Evolutionary conservation across 2,888 invertebrate genomes (phyloP).

Genomic region (Orthosia gothica): DNA sequence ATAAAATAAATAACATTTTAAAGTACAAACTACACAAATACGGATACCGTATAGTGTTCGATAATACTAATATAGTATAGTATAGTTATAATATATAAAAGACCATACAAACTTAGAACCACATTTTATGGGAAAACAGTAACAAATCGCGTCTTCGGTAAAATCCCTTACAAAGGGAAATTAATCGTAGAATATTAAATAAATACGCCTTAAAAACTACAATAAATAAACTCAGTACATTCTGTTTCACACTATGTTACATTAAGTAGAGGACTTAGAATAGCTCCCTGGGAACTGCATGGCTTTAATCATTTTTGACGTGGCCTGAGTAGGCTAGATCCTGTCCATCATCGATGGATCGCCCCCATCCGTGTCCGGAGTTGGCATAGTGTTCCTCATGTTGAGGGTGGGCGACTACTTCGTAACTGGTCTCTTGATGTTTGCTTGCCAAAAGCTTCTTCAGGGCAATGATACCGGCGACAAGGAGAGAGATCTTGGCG

Average conservation of each 20-base stretch:
- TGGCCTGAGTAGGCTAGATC: conserved; percentile 92
- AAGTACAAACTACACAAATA: conserved; percentile 87
- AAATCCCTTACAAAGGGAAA: conserved; percentile 84
- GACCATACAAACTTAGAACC: conserved; percentile 89
- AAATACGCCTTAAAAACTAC: conserved; percentile 83
- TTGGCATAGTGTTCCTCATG: conserved; percentile 91
- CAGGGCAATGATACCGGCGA: conserved; percentile 94
- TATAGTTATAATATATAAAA: no score
- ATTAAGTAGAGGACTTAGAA: conserved; percentile 71
- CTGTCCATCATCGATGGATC: conserved; percentile 89
- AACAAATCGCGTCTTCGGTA: conserved; percentile 77
- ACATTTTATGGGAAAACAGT: conserved; percentile 85
- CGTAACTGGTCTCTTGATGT: conserved; percentile 94
- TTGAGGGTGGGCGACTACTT: conserved; percentile 94
- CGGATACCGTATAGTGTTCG: conserved; percentile 89
- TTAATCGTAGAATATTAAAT: conserved; percentile 83
- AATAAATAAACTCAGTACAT: conserved; percentile 84
- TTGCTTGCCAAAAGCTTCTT: conserved; percentile 94
- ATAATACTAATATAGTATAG: conserved; percentile 89
- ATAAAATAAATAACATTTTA: conserved; percentile 72
- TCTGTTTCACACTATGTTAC: conserved; percentile 66
- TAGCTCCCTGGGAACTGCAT: conserved; percentile 72
- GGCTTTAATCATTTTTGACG: conserved; percentile 81
- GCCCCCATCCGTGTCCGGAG: conserved; percentile 93
- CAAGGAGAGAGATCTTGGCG: conserved; percentile 95